These are phyloP conservation scores for Notechis scutatus DNA, from an alignment of 2,113 vertebrate genomes.

Conservation along the genomic window DNA sequence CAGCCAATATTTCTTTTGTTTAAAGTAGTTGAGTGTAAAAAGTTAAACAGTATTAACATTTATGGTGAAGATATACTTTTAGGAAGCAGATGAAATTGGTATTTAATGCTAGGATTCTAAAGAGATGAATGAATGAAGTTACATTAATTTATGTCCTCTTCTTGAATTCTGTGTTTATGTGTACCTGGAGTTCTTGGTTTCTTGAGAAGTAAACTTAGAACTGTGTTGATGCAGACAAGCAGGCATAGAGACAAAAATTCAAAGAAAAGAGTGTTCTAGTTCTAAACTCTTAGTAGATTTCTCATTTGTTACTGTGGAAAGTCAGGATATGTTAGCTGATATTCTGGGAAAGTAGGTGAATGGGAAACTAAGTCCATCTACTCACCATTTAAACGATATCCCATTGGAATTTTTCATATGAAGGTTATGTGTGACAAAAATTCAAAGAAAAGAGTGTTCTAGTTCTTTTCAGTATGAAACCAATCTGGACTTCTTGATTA, in stretches of 20 bases:
- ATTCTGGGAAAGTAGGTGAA: background rate
- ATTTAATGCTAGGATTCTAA: background rate
- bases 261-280: background rate
- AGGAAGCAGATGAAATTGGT: background rate
- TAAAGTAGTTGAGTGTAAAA: constrained; percentile 10
- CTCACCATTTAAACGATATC: background rate
- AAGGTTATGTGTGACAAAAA: background rate
- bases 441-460: too few species aligned
- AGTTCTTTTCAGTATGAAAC: background rate
- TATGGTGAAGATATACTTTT: background rate
- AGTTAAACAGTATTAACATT: constrained; percentile 6
- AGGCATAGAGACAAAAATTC: background rate
- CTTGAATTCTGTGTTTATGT: background rate
- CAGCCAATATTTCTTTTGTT: background rate
- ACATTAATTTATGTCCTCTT: background rate
- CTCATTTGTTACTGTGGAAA: background rate
- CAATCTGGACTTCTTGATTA: background rate
- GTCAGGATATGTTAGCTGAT: background rate
- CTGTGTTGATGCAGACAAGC: background rate
- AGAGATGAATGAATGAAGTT: background rate
- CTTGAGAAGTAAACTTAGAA: too few species aligned
- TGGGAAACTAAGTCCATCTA: background rate
- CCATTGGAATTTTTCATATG: background rate
- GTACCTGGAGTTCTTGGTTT: background rate
- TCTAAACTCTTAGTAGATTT: background rate